Percentiles rank a stretch among this genome's conserved stretches.
Evolutionary conservation across 2,888 invertebrate species (phyloP).

Genomic region (Oxytorus armatus): DNA sequence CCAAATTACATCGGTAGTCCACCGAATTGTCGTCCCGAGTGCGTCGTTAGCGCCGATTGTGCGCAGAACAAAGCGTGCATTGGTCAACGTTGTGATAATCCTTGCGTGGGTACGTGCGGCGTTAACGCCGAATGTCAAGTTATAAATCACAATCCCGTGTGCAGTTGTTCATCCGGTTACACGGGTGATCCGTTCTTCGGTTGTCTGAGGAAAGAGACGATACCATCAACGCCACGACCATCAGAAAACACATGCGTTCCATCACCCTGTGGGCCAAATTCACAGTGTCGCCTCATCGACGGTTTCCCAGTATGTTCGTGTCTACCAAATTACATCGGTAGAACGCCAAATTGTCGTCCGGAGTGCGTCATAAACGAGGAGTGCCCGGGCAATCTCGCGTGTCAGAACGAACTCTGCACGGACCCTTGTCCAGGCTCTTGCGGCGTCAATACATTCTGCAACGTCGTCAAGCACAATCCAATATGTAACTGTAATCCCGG

Average conservation of each 20-base stretch:
- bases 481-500: conserved; percentile 92
- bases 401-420: conserved; percentile 92
- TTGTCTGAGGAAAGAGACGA: conserved; percentile 88
- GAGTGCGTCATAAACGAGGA: conserved; percentile 94
- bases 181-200: conserved; percentile 93
- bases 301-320: conserved; percentile 93
- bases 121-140: conserved; percentile 92
- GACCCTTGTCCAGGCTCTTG: conserved; percentile 95
- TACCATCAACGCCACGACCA: conserved; percentile 82
- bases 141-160: conserved; percentile 94
- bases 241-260: conserved; percentile 91
- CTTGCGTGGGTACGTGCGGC: conserved; percentile 94
- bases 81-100: conserved; percentile 92
- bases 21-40: conserved; percentile 92
- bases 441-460: conserved; percentile 91
- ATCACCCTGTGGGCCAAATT: conserved; percentile 93
- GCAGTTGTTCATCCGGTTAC: conserved; percentile 91
- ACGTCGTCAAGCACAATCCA: conserved; percentile 93
- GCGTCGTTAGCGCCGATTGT: conserved; percentile 93
- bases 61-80: conserved; percentile 92
- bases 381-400: conserved; percentile 93
- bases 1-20: conserved; percentile 92
- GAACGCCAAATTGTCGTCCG: conserved; percentile 94
- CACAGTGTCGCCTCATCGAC: conserved; percentile 91
- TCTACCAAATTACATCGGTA: conserved; percentile 91